A percentile compares a stretch with the other conserved stretches of the same genome.
Conservation (phyloP, 2,797 vertebrate genomes). For the Prunella strophiata region DNA sequence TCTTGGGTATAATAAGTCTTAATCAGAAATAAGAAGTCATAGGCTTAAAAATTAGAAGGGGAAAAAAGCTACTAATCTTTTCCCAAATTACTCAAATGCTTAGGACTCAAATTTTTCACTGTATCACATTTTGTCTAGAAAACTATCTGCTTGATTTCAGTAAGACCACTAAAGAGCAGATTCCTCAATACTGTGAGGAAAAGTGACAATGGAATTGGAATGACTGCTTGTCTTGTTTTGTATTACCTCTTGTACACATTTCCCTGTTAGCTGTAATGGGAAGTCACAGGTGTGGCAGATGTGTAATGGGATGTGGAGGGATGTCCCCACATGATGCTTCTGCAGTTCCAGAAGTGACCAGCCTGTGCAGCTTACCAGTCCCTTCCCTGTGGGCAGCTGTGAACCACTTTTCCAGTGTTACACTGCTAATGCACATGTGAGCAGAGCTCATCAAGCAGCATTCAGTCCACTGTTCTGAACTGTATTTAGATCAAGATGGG, state of each 20-base stretch:
- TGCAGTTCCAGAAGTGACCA: neutral
- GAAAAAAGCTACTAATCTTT: neutral
- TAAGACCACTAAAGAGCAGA: neutral
- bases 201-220: neutral
- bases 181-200: neutral
- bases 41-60: neutral
- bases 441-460: neutral
- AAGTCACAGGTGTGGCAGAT: neutral
- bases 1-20: neutral
- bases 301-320: neutral
- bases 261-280: neutral
- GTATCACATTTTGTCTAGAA: neutral
- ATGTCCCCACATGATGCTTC: accelerated
- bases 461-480: neutral
- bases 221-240: neutral
- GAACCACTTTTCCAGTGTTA: neutral
- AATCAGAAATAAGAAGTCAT: neutral
- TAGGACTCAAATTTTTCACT: neutral
- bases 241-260: neutral
- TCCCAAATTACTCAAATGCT: neutral
- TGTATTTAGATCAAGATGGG: neutral
- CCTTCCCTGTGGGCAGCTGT: neutral
- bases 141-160: neutral
- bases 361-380: neutral
- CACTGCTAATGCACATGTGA: neutral